Evolutionary conservation across 2,888 invertebrate species (phyloP).

Genomic region (Ophion slaviceki): DNA sequence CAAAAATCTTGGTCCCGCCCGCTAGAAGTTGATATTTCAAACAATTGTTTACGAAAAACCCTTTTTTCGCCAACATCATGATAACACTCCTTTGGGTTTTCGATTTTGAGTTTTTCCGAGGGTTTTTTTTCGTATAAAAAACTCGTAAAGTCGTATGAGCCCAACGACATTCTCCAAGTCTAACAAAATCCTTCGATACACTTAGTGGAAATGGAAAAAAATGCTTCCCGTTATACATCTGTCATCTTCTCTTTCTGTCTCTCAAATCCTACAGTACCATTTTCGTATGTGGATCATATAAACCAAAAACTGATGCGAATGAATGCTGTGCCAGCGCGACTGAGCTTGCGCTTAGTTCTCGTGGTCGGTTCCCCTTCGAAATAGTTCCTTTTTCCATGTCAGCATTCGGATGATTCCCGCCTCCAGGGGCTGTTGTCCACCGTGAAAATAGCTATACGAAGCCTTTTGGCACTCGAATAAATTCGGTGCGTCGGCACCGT

Average conservation of each 20-base stretch:
- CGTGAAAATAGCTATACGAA: conserved; percentile 38
- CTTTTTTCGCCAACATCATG: too few species aligned
- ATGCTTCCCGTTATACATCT: too few species aligned
- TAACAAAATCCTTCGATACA: too few species aligned
- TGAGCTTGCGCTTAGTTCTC: conserved; percentile 21
- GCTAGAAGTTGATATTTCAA: too few species aligned
- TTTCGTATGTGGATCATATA: not conserved
- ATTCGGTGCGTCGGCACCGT: conserved; percentile 30
- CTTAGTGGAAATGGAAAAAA: too few species aligned
- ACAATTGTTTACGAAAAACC: too few species aligned
- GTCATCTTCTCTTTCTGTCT: not conserved
- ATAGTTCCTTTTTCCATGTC: conserved; percentile 49
- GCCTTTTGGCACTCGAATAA: conserved; percentile 21
- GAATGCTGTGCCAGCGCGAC: conserved; percentile 48
- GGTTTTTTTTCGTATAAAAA: too few species aligned
- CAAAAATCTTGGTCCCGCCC: not conserved
- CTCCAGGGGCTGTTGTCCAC: conserved; percentile 35
- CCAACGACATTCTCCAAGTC: not conserved
- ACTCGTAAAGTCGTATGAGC: too few species aligned
- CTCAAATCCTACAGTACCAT: not conserved
- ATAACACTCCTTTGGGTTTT: too few species aligned
- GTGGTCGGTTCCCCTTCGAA: conserved; percentile 27
- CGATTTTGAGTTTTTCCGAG: too few species aligned
- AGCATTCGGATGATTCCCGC: conserved; percentile 19
- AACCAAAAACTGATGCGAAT: conserved; percentile 52